Conservation (phyloP, 2,113 vertebrate genomes). For the Notarius lentiginosus region DNA sequence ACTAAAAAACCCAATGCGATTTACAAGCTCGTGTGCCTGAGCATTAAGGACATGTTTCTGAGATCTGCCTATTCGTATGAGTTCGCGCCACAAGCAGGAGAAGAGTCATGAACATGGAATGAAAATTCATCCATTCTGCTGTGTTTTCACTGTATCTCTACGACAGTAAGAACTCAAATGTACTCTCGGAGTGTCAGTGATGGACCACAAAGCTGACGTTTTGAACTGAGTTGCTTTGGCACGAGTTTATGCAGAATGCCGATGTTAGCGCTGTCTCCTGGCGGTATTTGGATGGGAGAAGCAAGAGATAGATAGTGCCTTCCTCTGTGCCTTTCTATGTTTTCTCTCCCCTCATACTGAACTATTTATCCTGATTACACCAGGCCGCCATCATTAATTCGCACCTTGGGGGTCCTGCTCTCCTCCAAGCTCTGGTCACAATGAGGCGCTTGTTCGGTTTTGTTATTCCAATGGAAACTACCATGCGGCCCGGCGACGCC, state of each 20-base stretch:
- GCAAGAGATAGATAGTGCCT: constrained; percentile 67
- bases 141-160: not conserved
- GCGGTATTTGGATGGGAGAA: constrained; percentile 52
- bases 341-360: constrained; percentile 68
- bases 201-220: constrained; percentile 58
- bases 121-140: not conserved
- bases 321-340: constrained; percentile 65
- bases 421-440: constrained; percentile 67
- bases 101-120: not conserved
- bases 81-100: not conserved
- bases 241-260: constrained; percentile 57
- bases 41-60: constrained; percentile 41
- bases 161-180: not conserved
- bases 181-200: constrained; percentile 32
- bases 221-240: constrained; percentile 66
- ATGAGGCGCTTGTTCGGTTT: constrained; percentile 76
- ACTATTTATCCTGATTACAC: constrained; percentile 82
- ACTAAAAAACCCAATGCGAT: constrained; percentile 17
- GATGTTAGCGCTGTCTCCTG: constrained; percentile 68
- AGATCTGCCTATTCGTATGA: constrained; percentile 51
- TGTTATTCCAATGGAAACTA: constrained; percentile 80
- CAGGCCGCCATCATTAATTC: constrained; percentile 83
- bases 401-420: constrained; percentile 77
- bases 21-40: constrained; percentile 17
- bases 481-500: constrained; percentile 62